Percentiles rank a stretch among this genome's conserved stretches.
phyloP scores from a whole-genome alignment of 2,797 vertebrate genomes.

The Harpagifer antarcticus region DNA sequence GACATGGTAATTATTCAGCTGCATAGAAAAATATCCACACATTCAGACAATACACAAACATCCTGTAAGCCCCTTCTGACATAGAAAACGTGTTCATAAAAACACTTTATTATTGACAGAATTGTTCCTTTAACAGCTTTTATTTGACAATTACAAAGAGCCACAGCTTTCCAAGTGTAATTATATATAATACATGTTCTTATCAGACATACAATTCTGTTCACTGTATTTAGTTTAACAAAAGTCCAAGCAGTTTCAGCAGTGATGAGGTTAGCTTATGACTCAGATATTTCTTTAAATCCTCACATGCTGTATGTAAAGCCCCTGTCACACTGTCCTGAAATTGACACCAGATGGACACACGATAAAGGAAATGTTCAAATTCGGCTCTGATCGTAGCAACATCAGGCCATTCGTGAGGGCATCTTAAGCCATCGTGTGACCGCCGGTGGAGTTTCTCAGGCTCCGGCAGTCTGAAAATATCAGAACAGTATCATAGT shows the following conservation, averaged over 20 bases:
- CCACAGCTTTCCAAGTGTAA: not conserved
- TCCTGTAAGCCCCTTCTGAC: not conserved
- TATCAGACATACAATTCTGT: conserved; percentile 1
- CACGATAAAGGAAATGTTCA: no score
- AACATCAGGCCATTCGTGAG: no score
- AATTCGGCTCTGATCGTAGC: no score
- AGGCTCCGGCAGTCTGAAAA: no score
- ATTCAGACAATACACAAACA: not conserved
- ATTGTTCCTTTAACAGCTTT: not conserved
- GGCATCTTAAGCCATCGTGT: no score
- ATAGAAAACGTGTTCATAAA: not conserved
- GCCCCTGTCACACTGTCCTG: no score
- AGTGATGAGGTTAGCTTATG: not conserved
- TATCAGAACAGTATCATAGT: no score
- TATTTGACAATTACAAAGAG: not conserved
- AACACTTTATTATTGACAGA: not conserved
- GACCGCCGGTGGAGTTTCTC: no score
- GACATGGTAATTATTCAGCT: conserved; percentile 15
- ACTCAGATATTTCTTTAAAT: not conserved
- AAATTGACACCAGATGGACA: no score
- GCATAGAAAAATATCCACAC: not conserved
- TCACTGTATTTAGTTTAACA: not conserved
- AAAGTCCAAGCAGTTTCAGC: not conserved
- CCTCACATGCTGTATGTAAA: not conserved
- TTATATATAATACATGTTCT: not conserved